Conservation (phyloP, 1,140 invertebrate genomes). For the Druon quercuslanigerum region DNA sequence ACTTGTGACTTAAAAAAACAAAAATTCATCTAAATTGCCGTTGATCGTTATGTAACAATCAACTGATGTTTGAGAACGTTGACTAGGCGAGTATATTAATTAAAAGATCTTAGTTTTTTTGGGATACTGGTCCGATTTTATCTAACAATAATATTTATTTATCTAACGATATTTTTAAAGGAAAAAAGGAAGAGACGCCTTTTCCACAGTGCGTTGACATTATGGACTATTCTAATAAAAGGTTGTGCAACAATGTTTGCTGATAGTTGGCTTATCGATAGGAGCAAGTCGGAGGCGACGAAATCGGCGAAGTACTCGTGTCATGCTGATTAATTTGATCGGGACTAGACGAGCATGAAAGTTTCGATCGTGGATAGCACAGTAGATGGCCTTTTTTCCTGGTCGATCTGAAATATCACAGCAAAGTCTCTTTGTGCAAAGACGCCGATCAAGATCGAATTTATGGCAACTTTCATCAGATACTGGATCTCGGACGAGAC, state of each 20-base stretch:
- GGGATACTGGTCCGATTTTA: too few relatives aligned
- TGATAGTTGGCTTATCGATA: neutral
- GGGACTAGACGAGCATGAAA: slow-evolving; percentile 9
- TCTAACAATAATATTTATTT: too few relatives aligned
- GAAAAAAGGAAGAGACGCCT: too few relatives aligned
- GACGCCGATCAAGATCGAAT: slow-evolving; percentile 27
- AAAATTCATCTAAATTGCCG: too few relatives aligned
- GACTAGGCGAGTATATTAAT: too few relatives aligned
- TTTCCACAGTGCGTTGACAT: too few relatives aligned
- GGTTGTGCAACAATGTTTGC: neutral
- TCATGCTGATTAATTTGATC: slow-evolving; percentile 25
- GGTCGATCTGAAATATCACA: slow-evolving; percentile 16
- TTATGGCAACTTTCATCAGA: slow-evolving; percentile 30
- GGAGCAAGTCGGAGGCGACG: neutral
- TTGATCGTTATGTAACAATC: too few relatives aligned
- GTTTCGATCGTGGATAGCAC: neutral
- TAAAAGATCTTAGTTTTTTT: too few relatives aligned
- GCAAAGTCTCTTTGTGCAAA: slow-evolving; percentile 19
- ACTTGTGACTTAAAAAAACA: too few relatives aligned
- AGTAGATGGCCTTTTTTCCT: slow-evolving; percentile 2
- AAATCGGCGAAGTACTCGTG: neutral
- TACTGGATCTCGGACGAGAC: slow-evolving; percentile 3
- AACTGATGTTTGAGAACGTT: too few relatives aligned
- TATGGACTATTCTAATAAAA: too few relatives aligned
- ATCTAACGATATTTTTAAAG: too few relatives aligned